Percentiles rank a stretch among this genome's conserved stretches.
phyloP scores from a whole-genome alignment of 1,140 invertebrate genomes.

The Ceratina australensis region DNA sequence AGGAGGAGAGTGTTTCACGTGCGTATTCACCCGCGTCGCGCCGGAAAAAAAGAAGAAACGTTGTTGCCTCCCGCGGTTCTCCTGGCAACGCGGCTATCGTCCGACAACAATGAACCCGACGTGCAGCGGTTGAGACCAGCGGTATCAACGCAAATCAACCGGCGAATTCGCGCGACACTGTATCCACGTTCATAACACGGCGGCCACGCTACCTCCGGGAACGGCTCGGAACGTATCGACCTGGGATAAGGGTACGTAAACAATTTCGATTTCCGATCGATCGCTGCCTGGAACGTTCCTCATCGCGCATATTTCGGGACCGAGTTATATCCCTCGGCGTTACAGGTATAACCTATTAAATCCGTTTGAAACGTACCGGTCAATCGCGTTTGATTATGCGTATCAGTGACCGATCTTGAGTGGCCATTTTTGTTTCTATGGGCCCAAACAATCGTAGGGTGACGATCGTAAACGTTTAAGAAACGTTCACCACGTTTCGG shows the following conservation, averaged over 20 bases:
- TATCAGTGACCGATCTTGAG: neutral
- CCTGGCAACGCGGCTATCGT: slow-evolving; percentile 30
- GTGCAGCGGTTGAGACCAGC: slow-evolving; percentile 7
- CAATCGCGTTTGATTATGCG: neutral
- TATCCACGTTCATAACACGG: neutral
- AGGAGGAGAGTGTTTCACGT: too few species aligned
- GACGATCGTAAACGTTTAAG: neutral
- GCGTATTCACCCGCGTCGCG: neutral
- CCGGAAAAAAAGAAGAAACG: slow-evolving; percentile 8
- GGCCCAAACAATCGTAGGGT: neutral
- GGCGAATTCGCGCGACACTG: neutral
- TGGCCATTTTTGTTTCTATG: slow-evolving; percentile 36
- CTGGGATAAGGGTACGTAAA: slow-evolving; percentile 28
- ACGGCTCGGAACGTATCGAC: slow-evolving; percentile 35
- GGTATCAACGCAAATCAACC: slow-evolving; percentile 5
- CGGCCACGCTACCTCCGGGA: slow-evolving; percentile 24
- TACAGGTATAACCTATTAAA: too few species aligned
- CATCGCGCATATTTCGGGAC: too few species aligned
- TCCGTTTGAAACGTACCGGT: neutral
- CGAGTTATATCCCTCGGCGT: neutral
- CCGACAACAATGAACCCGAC: slow-evolving; percentile 28
- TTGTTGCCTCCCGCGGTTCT: neutral
- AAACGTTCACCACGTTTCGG: neutral
- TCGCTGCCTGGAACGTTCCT: neutral
- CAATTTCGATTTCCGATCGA: slow-evolving; percentile 21